These are phyloP conservation scores for Microctonus hyperodae DNA, from an alignment of 2,888 invertebrate genomes.

Conservation along the genomic window DNA sequence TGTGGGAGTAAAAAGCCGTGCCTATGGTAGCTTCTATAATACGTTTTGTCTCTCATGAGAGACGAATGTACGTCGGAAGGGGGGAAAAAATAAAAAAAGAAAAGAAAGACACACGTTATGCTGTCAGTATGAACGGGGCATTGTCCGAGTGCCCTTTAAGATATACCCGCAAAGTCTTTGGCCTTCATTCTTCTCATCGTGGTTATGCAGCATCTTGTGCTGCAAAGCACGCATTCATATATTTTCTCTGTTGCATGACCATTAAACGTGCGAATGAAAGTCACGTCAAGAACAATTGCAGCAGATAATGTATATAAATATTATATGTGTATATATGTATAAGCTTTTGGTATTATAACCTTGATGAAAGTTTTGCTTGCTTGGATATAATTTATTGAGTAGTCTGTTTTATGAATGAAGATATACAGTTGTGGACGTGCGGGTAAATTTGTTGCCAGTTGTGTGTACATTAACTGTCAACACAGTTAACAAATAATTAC, in stretches of 20 bases:
- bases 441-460: neutral
- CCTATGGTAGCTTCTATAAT: neutral
- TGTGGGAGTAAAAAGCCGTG: constrained; percentile 25
- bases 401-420: neutral
- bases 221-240: neutral
- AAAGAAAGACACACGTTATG: neutral
- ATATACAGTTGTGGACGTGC: neutral
- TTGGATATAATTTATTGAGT: neutral
- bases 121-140: constrained; percentile 25
- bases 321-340: neutral
- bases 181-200: constrained; percentile 25
- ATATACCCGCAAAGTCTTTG: constrained; percentile 18
- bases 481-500: neutral
- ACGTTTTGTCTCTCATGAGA: constrained; percentile 6
- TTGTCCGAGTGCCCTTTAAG: constrained; percentile 30
- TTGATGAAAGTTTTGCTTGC: neutral
- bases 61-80: constrained; percentile 20
- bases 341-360: neutral
- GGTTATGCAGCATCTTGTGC: neutral
- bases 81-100: constrained; percentile 5
- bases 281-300: constrained; percentile 2
- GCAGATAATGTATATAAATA: too few relatives aligned
- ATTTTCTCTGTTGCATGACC: neutral
- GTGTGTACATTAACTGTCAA: neutral
- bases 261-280: constrained; percentile 12